These are phyloP conservation scores for Anoura caudifer DNA, from an alignment of 2,113 vertebrate genomes.

Conservation along the genomic window DNA sequence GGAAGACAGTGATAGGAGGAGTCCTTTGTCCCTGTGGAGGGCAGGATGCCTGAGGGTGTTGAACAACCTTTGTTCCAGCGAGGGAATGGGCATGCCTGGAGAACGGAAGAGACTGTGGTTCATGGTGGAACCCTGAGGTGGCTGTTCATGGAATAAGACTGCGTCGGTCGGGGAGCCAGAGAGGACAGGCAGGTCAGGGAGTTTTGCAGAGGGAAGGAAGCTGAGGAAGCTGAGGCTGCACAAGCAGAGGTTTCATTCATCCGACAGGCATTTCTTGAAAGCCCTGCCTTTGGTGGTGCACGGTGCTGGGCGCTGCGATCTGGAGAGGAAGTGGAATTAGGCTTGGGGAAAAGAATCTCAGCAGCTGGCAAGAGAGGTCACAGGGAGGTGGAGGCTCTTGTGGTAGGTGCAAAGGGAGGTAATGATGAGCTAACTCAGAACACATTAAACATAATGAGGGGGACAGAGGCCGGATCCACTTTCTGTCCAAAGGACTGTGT, in stretches of 20 bases:
- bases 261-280: background rate
- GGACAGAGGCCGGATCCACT: background rate
- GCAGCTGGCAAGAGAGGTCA: background rate
- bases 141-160: too few relatives aligned
- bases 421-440: background rate
- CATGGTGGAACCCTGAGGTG: background rate
- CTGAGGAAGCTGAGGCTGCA: background rate
- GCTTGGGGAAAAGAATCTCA: background rate
- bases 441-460: accelerated
- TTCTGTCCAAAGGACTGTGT: background rate
- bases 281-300: background rate
- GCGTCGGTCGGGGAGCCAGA: background rate
- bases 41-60: background rate
- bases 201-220: background rate
- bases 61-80: background rate
- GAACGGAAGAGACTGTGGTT: background rate
- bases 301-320: background rate
- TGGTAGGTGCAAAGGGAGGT: background rate
- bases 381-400: background rate
- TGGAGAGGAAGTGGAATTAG: background rate
- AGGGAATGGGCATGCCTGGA: accelerated
- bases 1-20: background rate
- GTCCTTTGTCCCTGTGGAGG: background rate
- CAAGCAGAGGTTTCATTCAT: background rate
- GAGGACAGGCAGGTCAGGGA: background rate